A percentile compares a stretch with the other conserved stretches of the same genome.
Conservation (phyloP, 2,797 vertebrate genomes). For the Orientallactaga sibirica region DNA sequence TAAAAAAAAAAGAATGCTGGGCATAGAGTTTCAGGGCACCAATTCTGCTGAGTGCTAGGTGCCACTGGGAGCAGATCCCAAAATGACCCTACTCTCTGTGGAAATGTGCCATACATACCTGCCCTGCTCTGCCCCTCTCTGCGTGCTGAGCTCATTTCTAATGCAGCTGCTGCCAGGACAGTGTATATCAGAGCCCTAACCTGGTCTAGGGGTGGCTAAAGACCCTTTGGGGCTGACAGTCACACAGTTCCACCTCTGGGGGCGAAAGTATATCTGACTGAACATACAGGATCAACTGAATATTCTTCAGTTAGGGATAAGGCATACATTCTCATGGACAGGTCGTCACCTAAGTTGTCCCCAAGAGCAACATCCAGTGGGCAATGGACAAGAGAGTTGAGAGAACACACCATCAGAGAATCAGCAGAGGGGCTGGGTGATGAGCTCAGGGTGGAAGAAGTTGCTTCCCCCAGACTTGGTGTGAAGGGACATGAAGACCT, state of each 20-base stretch:
- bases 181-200: background rate
- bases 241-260: background rate
- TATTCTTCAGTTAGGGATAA: background rate
- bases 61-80: background rate
- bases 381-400: background rate
- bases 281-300: background rate
- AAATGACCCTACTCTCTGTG: no score
- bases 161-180: background rate
- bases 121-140: background rate
- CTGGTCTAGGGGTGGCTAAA: background rate
- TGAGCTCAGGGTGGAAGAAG: background rate
- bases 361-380: background rate
- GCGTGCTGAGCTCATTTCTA: background rate
- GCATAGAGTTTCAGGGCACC: background rate
- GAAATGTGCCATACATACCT: background rate
- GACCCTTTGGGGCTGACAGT: fast-evolving
- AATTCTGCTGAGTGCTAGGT: background rate
- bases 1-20: no score
- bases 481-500: fast-evolving
- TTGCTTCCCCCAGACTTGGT: background rate
- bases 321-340: background rate
- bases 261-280: background rate
- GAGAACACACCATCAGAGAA: no score
- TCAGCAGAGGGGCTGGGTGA: background rate
- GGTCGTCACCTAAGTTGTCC: background rate